Conservation (phyloP, 2,888 invertebrate species). For the Melipona beecheii region DNA sequence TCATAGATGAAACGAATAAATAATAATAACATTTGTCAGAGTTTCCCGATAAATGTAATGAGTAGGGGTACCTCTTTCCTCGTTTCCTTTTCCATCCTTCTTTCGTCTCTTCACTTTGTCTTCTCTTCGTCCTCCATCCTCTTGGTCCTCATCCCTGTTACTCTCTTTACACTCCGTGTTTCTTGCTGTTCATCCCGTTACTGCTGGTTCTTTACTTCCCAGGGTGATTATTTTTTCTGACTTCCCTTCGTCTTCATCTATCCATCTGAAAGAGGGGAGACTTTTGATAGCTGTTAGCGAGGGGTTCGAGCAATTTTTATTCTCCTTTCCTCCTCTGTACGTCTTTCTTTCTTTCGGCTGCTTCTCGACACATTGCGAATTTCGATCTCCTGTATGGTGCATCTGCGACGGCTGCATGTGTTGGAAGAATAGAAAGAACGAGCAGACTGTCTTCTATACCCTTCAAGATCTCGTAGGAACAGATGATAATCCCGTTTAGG, state of each 20-base stretch:
- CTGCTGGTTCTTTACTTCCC: conserved; percentile 1
- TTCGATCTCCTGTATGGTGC: conserved; percentile 66
- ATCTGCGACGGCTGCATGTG: conserved; percentile 73
- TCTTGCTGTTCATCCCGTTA: not conserved
- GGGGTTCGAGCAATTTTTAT: conserved; percentile 74
- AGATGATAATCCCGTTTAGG: conserved; percentile 82
- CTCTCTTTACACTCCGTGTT: not conserved
- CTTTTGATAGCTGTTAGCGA: conserved; percentile 42
- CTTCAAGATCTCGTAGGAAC: conserved; percentile 78
- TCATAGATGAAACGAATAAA: no score
- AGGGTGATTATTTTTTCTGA: conserved; percentile 44
- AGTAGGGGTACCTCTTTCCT: not conserved
- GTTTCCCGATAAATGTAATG: not conserved
- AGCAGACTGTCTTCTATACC: conserved; percentile 45
- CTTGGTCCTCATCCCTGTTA: not conserved
- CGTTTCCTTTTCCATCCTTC: no score
- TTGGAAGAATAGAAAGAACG: conserved; percentile 75
- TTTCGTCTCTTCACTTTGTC: not conserved
- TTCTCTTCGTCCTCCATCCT: not conserved
- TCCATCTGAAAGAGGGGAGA: conserved; percentile 41
- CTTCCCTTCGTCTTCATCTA: conserved; percentile 46
- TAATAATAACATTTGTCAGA: not conserved
- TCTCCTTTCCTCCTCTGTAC: conserved; percentile 26
- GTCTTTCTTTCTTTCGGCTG: conserved; percentile 17
- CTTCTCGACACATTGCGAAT: conserved; percentile 67